These are phyloP conservation scores for Macrosiphum euphorbiae DNA, from an alignment of 2,888 invertebrate species.

Conservation along the genomic window DNA sequence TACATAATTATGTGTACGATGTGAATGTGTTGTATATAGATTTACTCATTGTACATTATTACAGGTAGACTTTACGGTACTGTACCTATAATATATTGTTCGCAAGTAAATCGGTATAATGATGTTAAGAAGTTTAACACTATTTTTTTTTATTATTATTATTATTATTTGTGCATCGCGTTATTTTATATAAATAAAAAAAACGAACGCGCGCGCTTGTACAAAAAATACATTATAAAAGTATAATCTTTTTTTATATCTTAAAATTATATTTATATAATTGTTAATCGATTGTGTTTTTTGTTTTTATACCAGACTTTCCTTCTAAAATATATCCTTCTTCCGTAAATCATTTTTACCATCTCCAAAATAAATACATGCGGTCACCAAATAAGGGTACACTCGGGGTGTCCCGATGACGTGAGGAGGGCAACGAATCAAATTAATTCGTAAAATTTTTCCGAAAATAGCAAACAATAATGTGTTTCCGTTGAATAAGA, in stretches of 20 bases:
- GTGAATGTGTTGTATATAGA: conserved; percentile 57
- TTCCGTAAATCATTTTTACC: neutral
- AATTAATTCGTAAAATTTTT: neutral
- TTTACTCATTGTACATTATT: conserved; percentile 63
- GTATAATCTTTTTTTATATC: conserved; percentile 60
- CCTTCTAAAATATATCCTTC: neutral
- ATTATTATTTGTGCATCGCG: conserved; percentile 39
- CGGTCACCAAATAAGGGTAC: neutral
- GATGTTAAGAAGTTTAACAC: conserved; percentile 62
- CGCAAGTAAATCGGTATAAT: conserved; percentile 58
- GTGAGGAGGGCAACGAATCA: neutral
- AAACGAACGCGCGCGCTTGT: conserved; percentile 43
- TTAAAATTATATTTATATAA: conserved; percentile 65
- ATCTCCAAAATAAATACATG: neutral
- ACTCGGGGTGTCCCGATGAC: neutral
- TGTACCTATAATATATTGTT: conserved; percentile 57
- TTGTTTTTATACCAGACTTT: neutral
- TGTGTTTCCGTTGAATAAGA: neutral
- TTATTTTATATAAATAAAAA: conserved; percentile 9
- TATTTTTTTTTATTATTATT: conserved; percentile 41
- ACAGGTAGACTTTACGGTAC: conserved; percentile 57
- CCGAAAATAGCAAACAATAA: neutral
- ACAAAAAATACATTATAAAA: conserved; percentile 45
- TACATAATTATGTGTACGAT: conserved; percentile 62
- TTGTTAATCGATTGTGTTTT: conserved; percentile 52